phyloP scores from a whole-genome alignment of 2,113 vertebrate genomes.

The Salvelinus alpinus region DNA sequence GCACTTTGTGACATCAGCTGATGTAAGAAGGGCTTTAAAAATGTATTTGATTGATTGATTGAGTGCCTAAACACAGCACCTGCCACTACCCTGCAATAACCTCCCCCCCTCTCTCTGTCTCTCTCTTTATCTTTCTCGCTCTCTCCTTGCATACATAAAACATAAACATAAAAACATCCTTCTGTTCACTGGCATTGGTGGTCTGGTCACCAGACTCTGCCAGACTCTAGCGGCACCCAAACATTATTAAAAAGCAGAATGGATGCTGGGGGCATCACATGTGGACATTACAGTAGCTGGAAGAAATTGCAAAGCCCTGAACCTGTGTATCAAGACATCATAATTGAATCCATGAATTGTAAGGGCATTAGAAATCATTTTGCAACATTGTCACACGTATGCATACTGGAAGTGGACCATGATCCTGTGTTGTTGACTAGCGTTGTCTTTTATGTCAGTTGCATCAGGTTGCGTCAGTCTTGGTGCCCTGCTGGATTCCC shows the following conservation, averaged over 20 bases:
- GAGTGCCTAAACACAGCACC: slow-evolving; percentile 12
- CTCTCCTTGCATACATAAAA: not conserved
- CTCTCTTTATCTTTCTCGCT: not conserved
- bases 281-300: too few relatives aligned
- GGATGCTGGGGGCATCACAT: too few relatives aligned
- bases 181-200: not conserved
- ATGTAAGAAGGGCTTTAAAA: too few relatives aligned
- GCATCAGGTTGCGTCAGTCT: slow-evolving; percentile 72
- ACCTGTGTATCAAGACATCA: not conserved
- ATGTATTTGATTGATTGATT: too few relatives aligned
- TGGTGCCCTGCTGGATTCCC: slow-evolving; percentile 19
- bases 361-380: slow-evolving; percentile 34
- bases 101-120: not conserved
- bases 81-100: not conserved
- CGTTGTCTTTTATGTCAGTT: slow-evolving; percentile 66
- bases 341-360: slow-evolving; percentile 39
- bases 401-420: slow-evolving; percentile 53
- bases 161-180: too few relatives aligned
- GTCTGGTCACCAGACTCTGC: too few relatives aligned
- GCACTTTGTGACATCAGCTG: too few relatives aligned
- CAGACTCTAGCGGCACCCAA: too few relatives aligned
- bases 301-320: too few relatives aligned
- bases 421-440: slow-evolving; percentile 51
- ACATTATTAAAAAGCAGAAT: too few relatives aligned
- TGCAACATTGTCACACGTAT: slow-evolving; percentile 43